phyloP scores from a whole-genome alignment of 2,113 vertebrate species.

The Stegastes partitus region DNA sequence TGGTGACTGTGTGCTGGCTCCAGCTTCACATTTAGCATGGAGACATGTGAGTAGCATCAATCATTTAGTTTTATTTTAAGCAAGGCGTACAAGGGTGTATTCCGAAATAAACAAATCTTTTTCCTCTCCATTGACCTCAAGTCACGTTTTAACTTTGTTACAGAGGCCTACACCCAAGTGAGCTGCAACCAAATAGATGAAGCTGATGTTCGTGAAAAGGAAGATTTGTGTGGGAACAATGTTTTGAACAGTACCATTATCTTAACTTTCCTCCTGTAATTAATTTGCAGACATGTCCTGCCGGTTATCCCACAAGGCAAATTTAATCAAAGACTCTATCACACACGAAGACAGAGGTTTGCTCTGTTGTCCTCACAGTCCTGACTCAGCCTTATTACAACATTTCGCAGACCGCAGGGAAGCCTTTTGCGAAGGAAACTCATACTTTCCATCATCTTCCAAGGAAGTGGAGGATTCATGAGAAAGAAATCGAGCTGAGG shows the following conservation, averaged over 20 bases:
- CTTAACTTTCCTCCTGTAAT: conserved; percentile 11
- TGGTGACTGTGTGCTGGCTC: too few relatives aligned
- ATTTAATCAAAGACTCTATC: conserved; percentile 33
- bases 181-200: conserved; percentile 15
- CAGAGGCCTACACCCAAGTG: neutral
- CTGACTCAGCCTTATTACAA: conserved; percentile 64
- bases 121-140: neutral
- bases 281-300: conserved; percentile 30
- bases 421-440: conserved; percentile 23
- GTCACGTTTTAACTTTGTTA: neutral
- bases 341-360: conserved; percentile 2
- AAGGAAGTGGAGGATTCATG: conserved; percentile 37
- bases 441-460: conserved; percentile 58
- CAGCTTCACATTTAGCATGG: neutral
- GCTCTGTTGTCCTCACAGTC: conserved; percentile 21
- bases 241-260: conserved; percentile 5
- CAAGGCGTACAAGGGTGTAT: neutral
- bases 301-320: conserved; percentile 1
- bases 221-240: neutral
- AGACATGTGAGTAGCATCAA: neutral
- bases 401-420: conserved; percentile 43
- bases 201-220: conserved; percentile 7
- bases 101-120: neutral
- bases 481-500: conserved; percentile 38
- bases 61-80: neutral